Base-by-base conservation (phyloP, 2,797 vertebrate genomes). In the Oreochromis grahami region DNA sequence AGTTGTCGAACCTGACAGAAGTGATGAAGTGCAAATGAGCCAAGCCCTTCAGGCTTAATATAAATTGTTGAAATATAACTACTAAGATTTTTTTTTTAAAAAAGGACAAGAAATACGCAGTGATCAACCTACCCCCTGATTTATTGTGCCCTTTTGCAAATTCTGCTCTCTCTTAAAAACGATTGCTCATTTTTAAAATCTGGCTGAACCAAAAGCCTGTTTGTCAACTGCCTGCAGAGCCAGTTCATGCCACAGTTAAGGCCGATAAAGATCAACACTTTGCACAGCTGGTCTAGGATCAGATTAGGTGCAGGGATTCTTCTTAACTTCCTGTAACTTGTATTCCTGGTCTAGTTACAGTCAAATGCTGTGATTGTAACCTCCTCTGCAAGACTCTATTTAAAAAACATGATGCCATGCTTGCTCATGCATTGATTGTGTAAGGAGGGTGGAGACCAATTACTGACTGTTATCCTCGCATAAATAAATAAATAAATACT, bases 1-100 rank as follows among this genome's bases (percentile, higher is more conserved):
- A 99, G 95, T 99, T 99, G 95, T 99, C 98, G 60, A 99, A 99
- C 90, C 98, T 99, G 91, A 81, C 1, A 45, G 50, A 63, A 51
- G 52, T 1, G 13, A 53, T 4, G 6, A 81, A 14, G 11, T 29
- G 38, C 32, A 19, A 72, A 76, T 77, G 7, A 82, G 7, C 6
- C 15, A 43, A 84, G 48, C n/a, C 4, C 26, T 36, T 24, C 7
- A 41, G 3, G 6, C 29, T 55, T 13, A 15, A 74, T 7, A 26
- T 34, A 13, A 53, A 76, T 8, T 5, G 7, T 55, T 55, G 3
- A 76, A 77, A 77, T 34, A 77, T 29, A 5, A 32, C 81, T 8
- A 50, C 8, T 8, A 32, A 43, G 2, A 36, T 26, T 26, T 26
- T 2, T 4, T 4, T 26, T 2, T 4, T 4, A 26, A 26, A 12